phyloP scores from a whole-genome alignment of 2,797 vertebrate genomes.

The Echiichthys vipera region DNA sequence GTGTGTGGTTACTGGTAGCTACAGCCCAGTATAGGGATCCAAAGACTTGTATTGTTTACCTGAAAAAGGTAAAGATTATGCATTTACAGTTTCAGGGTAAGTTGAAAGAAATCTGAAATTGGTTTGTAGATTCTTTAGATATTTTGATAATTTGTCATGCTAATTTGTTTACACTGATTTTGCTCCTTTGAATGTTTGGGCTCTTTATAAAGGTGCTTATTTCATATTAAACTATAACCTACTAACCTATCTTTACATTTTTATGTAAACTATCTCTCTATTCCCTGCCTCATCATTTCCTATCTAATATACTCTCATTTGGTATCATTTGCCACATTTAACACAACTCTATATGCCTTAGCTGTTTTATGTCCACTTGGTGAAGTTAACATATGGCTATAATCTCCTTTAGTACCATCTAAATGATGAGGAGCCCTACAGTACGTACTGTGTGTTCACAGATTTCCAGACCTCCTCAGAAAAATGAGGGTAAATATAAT shows the following conservation, averaged over 20 bases:
- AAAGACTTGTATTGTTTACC: too few relatives aligned
- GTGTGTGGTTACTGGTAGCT: neutral
- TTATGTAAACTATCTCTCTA: conserved; percentile 1
- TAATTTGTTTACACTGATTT: conserved; percentile 53
- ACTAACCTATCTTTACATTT: conserved; percentile 18
- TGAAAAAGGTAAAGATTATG: neutral
- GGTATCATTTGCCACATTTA: conserved; percentile 47
- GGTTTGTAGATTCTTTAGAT: conserved; percentile 9
- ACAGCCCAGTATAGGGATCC: neutral
- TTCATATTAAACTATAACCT: conserved; percentile 29
- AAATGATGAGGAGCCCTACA: conserved; percentile 53
- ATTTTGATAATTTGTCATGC: too few relatives aligned
- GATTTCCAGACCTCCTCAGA: conserved; percentile 43
- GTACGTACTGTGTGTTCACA: conserved; percentile 49
- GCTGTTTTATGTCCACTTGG: conserved; percentile 32
- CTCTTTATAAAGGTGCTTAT: conserved; percentile 55
- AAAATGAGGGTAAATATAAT: conserved; percentile 60
- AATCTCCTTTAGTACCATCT: conserved; percentile 64
- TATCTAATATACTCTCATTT: conserved; percentile 45
- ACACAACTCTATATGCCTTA: conserved; percentile 35
- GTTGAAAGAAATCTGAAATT: neutral
- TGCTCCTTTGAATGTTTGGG: conserved; percentile 11
- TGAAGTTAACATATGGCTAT: conserved; percentile 73
- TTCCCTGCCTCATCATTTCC: neutral
- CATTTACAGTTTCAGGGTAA: neutral